These are phyloP conservation scores for Ascaphus truei DNA, from an alignment of 2,113 vertebrate genomes.

Conservation along the genomic window DNA sequence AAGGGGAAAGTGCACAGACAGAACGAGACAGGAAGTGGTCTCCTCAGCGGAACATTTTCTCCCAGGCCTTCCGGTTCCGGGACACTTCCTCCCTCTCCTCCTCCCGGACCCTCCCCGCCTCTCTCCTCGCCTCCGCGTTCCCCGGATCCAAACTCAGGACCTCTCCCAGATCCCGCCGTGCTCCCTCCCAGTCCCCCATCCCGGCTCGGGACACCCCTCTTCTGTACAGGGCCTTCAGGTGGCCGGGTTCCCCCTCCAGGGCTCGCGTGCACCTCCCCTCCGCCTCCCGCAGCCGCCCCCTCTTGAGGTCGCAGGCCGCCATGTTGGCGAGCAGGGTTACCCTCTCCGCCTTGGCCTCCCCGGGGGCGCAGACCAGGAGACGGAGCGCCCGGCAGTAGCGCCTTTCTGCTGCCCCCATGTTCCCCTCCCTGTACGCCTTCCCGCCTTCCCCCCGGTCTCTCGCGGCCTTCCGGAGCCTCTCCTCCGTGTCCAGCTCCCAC, in stretches of 20 bases:
- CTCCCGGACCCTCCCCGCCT: constrained; percentile 64
- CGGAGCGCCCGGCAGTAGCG: constrained; percentile 75
- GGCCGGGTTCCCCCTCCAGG: constrained; percentile 64
- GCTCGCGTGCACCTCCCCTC: constrained; percentile 69
- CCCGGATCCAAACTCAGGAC: constrained; percentile 72
- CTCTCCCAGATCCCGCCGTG: constrained; percentile 64
- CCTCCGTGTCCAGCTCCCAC: constrained; percentile 69
- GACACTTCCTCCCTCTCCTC: constrained; percentile 63
- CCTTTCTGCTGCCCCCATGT: constrained; percentile 69
- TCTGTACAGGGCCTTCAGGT: constrained; percentile 78
- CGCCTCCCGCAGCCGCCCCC: constrained; percentile 67
- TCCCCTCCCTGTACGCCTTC: constrained; percentile 67
- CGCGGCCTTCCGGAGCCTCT: constrained; percentile 67
- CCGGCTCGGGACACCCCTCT: constrained; percentile 73
- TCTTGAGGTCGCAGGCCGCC: constrained; percentile 77
- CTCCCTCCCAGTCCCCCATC: constrained; percentile 72
- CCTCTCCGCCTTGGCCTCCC: constrained; percentile 50
- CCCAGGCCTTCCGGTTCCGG: constrained; percentile 71
- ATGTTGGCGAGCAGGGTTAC: constrained; percentile 77
- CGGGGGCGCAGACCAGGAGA: constrained; percentile 65
- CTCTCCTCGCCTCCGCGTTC: constrained; percentile 70
- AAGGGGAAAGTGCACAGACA: no score
- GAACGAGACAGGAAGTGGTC: not conserved
- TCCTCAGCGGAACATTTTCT: constrained; percentile 71
- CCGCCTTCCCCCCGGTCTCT: constrained; percentile 68